Evolutionary conservation across 2,797 vertebrate genomes (phyloP).

Genomic region (Pteropus rufus): DNA sequence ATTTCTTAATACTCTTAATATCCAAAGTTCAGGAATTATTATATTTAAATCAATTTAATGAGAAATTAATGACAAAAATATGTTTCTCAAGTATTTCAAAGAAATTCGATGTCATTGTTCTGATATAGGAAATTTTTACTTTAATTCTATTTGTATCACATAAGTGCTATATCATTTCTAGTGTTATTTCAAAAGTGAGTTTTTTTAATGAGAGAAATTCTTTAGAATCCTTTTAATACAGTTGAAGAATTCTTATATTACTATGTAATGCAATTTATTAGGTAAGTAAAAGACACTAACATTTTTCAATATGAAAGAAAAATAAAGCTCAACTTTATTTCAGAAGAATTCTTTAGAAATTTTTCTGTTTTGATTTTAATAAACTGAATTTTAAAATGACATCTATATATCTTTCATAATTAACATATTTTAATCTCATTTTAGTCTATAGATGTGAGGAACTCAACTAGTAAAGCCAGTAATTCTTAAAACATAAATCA

Average conservation of each 20-base stretch:
- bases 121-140: background rate
- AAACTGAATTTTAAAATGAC: background rate
- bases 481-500: background rate
- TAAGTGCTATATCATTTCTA: background rate
- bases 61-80: conserved; percentile 4
- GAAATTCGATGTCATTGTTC: background rate
- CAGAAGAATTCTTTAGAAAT: background rate
- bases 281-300: background rate
- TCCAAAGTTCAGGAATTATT: background rate
- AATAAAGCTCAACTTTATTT: background rate
- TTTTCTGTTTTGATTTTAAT: background rate
- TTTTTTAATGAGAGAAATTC: background rate
- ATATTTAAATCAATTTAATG: background rate
- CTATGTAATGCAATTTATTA: background rate
- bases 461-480: background rate
- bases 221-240: background rate
- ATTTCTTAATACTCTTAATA: background rate
- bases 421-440: background rate
- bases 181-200: background rate
- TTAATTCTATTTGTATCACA: background rate
- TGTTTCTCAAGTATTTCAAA: background rate
- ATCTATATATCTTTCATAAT: background rate
- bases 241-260: background rate
- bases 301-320: background rate
- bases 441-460: background rate